Base-by-base conservation (phyloP, 1,140 invertebrate species). In the Atta texana region DNA sequence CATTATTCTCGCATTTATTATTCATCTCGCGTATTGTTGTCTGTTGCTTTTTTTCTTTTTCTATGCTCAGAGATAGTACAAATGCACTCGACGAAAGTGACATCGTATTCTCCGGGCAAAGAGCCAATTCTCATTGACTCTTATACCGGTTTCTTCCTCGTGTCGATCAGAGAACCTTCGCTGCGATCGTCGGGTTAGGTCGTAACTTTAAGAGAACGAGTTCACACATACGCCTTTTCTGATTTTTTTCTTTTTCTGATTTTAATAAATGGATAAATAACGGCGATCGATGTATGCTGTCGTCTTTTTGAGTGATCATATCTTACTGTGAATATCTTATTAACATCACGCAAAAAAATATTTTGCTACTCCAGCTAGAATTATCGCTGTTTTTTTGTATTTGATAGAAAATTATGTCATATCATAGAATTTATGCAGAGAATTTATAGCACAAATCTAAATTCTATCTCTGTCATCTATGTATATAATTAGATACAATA, bases 51-150 rank as follows among this genome's bases (percentile, higher is more conserved):
- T 16, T 44, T 14, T 24, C 14, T 55, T 53, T 78, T 64, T 66
- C 51, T 69, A 1, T n/a, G n/a, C 28, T 28, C 51, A 16, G 53
- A 31, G 64, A 68, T 34, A 34, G 24, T 34, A 68, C 61, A 63
- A 51, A 31, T 51, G 2, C 21, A 64, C 63, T 24, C 63, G 34
- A 71, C 64, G 77, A 81, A 81, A 81, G 64, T 81, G 77, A 81
- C 77, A 71, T 69, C 77, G 71, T 81, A 71, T 81, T 69, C 77
- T 44, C 3, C 63, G 31, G 49, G 51, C 77, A 69, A 69, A 69
- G 51, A 69, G 77, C 64, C 77, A 81, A 44, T 81, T 81, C 49
- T 81, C 63, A 69, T 76, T 76, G 59, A 84, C 61, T 76, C 74
- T 85, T 28, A 78, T 76, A 64, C 82, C 71, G 71, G 71, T 85